phyloP scores from a whole-genome alignment of 2,888 invertebrate species.

The Tinea trinotella region DNA sequence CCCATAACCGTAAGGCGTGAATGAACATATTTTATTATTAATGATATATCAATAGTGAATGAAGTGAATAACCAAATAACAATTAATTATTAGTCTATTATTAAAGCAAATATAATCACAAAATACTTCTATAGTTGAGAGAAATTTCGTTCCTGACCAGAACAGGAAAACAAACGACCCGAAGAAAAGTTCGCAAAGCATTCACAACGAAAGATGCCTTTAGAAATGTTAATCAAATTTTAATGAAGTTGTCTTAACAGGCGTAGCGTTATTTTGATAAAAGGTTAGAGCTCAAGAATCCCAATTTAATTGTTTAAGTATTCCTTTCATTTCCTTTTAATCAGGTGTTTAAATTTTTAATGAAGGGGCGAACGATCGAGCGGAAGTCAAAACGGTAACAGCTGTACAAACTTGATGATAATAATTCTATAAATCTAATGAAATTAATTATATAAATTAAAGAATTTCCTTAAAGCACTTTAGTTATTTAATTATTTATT shows the following conservation, averaged over 20 bases:
- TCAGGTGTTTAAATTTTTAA: slow-evolving; percentile 13
- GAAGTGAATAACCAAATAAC: too few relatives aligned
- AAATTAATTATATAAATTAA: not conserved
- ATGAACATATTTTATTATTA: too few relatives aligned
- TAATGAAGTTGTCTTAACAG: slow-evolving; percentile 4
- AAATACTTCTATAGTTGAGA: too few relatives aligned
- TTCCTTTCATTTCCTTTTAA: slow-evolving; percentile 17
- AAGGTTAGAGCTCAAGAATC: not conserved
- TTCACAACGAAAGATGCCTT: not conserved
- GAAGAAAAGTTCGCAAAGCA: not conserved
- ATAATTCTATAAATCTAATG: not conserved
- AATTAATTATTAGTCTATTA: too few relatives aligned
- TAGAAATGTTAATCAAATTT: not conserved
- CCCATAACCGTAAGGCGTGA: not conserved
- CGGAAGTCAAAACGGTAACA: slow-evolving; percentile 12
- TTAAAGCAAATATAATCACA: too few relatives aligned
- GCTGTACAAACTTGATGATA: slow-evolving; percentile 10
- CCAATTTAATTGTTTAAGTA: slow-evolving; percentile 14
- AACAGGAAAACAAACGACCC: not conserved
- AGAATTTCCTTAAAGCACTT: not conserved
- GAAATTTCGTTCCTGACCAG: too few relatives aligned
- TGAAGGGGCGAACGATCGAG: not conserved
- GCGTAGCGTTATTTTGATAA: not conserved
- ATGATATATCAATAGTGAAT: too few relatives aligned
- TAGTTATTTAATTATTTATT: not conserved